phyloP scores from a whole-genome alignment of 1,140 invertebrate genomes.

The Diabrotica virgifera region DNA sequence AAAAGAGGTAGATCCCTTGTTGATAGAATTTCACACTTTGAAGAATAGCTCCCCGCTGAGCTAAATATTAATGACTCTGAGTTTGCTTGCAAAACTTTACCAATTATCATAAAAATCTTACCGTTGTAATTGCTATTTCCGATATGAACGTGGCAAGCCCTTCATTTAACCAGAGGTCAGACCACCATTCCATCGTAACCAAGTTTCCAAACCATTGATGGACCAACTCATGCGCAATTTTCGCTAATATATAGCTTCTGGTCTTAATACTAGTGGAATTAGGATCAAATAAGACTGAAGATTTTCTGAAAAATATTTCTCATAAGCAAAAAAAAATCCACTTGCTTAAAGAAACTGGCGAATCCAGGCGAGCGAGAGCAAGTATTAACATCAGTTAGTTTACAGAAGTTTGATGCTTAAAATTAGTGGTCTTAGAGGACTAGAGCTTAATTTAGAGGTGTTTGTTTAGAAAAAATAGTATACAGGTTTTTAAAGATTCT shows the following conservation, averaged over 20 bases:
- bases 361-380: too few relatives aligned
- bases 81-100: not conserved
- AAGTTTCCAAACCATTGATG: slow-evolving; percentile 71
- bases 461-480: too few relatives aligned
- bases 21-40: too few relatives aligned
- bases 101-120: slow-evolving; percentile 19
- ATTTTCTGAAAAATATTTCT: slow-evolving; percentile 30
- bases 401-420: too few relatives aligned
- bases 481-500: too few relatives aligned
- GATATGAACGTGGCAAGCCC: slow-evolving; percentile 57
- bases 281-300: slow-evolving; percentile 36
- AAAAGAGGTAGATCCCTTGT: too few relatives aligned
- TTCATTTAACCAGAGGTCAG: slow-evolving; percentile 70
- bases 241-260: slow-evolving; percentile 38
- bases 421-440: too few relatives aligned
- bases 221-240: slow-evolving; percentile 49
- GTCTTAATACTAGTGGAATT: slow-evolving; percentile 33
- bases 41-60: too few relatives aligned
- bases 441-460: too few relatives aligned
- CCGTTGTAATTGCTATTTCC: slow-evolving; percentile 34
- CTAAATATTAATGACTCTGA: too few relatives aligned
- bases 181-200: slow-evolving; percentile 63
- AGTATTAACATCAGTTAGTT: too few relatives aligned
- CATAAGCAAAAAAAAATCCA: not conserved
- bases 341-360: too few relatives aligned